Evolutionary conservation across 1,140 invertebrate genomes (phyloP).

Genomic region (Proctacanthus coquilletti): DNA sequence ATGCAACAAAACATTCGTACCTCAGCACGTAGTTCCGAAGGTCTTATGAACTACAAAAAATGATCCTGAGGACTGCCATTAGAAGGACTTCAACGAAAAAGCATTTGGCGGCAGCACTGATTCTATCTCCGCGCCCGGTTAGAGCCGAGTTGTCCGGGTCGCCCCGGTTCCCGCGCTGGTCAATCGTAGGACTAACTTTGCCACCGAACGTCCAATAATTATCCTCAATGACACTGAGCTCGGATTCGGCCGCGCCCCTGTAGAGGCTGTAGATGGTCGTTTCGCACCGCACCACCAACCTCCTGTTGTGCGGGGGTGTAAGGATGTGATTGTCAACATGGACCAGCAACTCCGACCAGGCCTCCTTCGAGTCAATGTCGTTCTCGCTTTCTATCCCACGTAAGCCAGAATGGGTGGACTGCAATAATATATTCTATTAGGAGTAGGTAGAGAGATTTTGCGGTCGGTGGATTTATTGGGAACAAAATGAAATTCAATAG

Average conservation of each 20-base stretch:
- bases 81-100: too few relatives aligned
- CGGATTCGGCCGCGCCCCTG: constrained; percentile 3
- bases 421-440: too few relatives aligned
- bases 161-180: constrained; percentile 3
- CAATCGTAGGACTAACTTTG: constrained; percentile 5
- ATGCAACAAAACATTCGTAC: too few relatives aligned
- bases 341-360: constrained; percentile 5
- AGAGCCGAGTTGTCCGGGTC: constrained; percentile 4
- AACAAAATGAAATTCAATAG: too few relatives aligned
- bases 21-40: too few relatives aligned
- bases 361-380: constrained; percentile 1
- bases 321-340: constrained; percentile 5
- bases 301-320: not conserved
- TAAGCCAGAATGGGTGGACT: constrained; percentile 4
- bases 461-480: too few relatives aligned
- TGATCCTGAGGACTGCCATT: too few relatives aligned
- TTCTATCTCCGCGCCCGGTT: not conserved
- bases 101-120: too few relatives aligned
- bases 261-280: constrained; percentile 5
- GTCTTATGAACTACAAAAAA: too few relatives aligned
- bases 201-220: constrained; percentile 1
- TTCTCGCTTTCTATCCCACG: too few relatives aligned
- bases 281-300: constrained; percentile 4
- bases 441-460: too few relatives aligned
- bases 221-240: constrained; percentile 2